These are phyloP conservation scores for Mythimna lalbum DNA, from an alignment of 2,888 invertebrate genomes.

Conservation along the genomic window DNA sequence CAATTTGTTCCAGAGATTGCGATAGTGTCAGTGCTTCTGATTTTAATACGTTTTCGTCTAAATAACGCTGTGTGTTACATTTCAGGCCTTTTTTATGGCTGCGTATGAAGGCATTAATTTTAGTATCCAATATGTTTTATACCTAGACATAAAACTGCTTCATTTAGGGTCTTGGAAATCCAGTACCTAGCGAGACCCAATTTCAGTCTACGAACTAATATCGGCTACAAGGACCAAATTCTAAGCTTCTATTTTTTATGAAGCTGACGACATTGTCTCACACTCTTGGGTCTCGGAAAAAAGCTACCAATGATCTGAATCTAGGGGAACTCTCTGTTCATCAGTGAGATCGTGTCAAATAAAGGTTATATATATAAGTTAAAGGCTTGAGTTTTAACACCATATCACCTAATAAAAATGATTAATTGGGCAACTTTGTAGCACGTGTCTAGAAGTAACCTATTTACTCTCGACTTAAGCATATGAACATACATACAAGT, in stretches of 20 bases:
- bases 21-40: constrained; percentile 27
- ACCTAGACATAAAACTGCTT: constrained; percentile 11
- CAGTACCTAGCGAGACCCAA: neutral
- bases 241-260: neutral
- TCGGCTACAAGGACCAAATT: neutral
- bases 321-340: neutral
- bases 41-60: constrained; percentile 40
- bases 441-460: neutral
- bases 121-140: constrained; percentile 28
- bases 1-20: constrained; percentile 30
- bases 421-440: neutral
- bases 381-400: neutral
- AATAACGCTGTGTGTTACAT: constrained; percentile 24
- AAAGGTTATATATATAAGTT: too few species aligned
- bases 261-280: neutral
- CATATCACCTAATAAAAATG: neutral
- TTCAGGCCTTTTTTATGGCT: constrained; percentile 10
- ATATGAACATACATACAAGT: constrained; percentile 4
- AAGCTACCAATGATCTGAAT: neutral
- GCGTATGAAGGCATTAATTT: constrained; percentile 31
- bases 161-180: constrained; percentile 9
- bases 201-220: constrained; percentile 4
- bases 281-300: neutral
- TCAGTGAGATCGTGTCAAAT: neutral
- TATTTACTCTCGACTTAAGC: neutral